These are phyloP conservation scores for Oryzias curvinotus DNA, from an alignment of 2,113 vertebrate genomes.

Conservation along the genomic window DNA sequence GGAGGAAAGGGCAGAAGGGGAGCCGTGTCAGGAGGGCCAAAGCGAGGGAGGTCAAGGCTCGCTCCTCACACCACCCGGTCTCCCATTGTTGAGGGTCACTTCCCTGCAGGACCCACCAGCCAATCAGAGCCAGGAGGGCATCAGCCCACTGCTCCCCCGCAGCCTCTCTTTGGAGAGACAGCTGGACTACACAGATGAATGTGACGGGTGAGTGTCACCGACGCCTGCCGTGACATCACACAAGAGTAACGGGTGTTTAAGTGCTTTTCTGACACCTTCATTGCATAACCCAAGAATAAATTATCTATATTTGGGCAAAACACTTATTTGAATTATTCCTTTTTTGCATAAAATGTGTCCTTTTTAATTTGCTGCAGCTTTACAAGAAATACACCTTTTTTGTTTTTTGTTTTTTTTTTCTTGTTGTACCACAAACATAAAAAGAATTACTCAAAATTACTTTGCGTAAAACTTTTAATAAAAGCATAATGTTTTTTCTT, in stretches of 20 bases:
- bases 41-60: conserved; percentile 27
- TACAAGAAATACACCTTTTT: too few species aligned
- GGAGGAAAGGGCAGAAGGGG: conserved; percentile 26
- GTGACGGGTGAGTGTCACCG: conserved; percentile 59
- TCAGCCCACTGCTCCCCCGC: conserved; percentile 54
- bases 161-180: conserved; percentile 77
- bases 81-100: conserved; percentile 75
- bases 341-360: too few species aligned
- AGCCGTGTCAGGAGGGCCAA: conserved; percentile 22
- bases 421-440: too few species aligned
- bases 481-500: too few species aligned
- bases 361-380: too few species aligned
- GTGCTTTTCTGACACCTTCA: too few species aligned
- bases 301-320: too few species aligned
- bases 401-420: too few species aligned
- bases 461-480: too few species aligned
- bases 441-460: too few species aligned
- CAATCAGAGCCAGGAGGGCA: conserved; percentile 52
- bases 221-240: neutral
- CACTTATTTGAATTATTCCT: too few species aligned
- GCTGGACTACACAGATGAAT: conserved; percentile 49
- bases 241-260: neutral
- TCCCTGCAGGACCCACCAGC: conserved; percentile 78
- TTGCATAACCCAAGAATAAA: too few species aligned
- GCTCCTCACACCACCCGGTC: conserved; percentile 58